Evolutionary conservation across 2,797 vertebrate genomes (phyloP), one percentile per base, ranked within the genome.

Genomic region (Fundulus diaphanus): DNA sequence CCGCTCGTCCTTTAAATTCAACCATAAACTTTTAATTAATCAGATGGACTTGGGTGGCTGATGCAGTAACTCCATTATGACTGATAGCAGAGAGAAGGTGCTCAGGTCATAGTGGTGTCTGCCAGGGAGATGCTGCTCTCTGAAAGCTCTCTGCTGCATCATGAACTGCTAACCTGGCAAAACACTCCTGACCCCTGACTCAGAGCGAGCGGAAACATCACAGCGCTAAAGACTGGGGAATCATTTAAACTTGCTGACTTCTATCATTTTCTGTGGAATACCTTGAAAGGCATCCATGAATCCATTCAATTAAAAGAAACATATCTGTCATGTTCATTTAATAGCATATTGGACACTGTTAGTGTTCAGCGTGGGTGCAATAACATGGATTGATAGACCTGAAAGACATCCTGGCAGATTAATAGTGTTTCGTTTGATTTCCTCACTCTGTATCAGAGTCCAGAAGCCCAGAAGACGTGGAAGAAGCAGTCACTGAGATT

Each of bases 281-380:
- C 81, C 74, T 4, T 40, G 71, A 85, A 80, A 78, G 63, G 80
- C 79, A 61, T 70, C 49, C 78, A 86, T 92, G 83, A 90, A 91
- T 94, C 89, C 86, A 69, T 80, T 77, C 12, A 75, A 88, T 88
- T 88, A 89, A 92, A 88, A 89, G 81, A 92, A 90, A 91, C 85
- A 83, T 83, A 92, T 93, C 89, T 80, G 83, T 92, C 90, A 91
- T 81, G 87, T 87, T 82, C 82, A 82, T 93, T 91, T 91, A 89
- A 92, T 82, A 79, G 89, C 87, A 72, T 79, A 82, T 73, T 86
- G 87, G 86, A 87, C 83, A 79, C 74, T 73, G 85, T 90, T 84
- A 88, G 84, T 86, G 81, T 88, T 89, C 77, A 12, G 77, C 69
- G 24, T 78, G 72, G 88, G 87, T 87, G 87, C 85, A 84, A 79